Evolutionary conservation across 2,888 invertebrate genomes (phyloP).

Genomic region (Apotomis betuletana): DNA sequence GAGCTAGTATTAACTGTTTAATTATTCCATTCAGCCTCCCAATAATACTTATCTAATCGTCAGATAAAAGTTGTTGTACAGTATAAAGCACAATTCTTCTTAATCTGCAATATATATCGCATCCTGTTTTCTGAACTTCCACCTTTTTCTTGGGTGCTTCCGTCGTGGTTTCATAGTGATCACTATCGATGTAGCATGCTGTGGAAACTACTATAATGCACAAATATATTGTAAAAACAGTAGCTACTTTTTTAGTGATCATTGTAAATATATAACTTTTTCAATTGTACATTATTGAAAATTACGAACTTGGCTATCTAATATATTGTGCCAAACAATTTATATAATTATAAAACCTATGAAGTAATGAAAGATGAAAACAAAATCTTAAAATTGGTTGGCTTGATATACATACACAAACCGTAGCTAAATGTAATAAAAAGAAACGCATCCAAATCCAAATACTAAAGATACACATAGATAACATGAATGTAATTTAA

Average conservation of each 20-base stretch:
- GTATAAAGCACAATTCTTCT: conserved; percentile 33
- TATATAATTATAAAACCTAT: too few relatives aligned
- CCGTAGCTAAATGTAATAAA: too few relatives aligned
- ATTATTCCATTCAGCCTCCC: too few relatives aligned
- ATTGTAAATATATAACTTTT: background rate
- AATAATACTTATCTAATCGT: conserved; percentile 13
- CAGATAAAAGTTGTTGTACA: conserved; percentile 30
- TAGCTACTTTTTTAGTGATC: background rate
- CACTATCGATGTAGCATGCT: conserved; percentile 18
- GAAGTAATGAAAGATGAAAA: too few relatives aligned
- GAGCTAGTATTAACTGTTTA: too few relatives aligned
- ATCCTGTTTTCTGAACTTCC: conserved; percentile 9
- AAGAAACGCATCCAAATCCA: too few relatives aligned
- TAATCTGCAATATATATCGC: conserved; percentile 33
- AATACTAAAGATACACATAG: too few relatives aligned
- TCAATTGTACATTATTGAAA: background rate
- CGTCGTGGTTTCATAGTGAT: conserved; percentile 8
- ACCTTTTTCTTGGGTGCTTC: conserved; percentile 1
- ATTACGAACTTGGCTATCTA: background rate
- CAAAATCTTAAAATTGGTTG: too few relatives aligned
- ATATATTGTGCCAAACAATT: too few relatives aligned
- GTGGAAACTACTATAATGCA: background rate
- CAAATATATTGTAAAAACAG: background rate
- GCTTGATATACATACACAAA: too few relatives aligned
- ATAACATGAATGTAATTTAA: too few relatives aligned